Evolutionary conservation across 2,888 invertebrate genomes (phyloP), one percentile per base, ranked within the genome.

Genomic region (Agrochola macilenta): DNA sequence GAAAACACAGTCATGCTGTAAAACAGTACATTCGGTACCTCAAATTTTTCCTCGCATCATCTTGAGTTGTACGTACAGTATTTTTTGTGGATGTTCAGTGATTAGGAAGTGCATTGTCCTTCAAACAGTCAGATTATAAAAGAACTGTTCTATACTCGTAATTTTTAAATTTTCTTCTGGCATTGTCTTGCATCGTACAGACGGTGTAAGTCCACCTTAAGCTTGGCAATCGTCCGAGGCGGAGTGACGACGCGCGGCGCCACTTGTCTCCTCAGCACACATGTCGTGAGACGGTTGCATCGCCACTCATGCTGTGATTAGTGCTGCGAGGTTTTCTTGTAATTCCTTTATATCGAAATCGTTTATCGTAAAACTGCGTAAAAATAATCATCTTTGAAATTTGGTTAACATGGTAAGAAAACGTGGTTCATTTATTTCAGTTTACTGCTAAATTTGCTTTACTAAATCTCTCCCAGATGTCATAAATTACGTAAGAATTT

Each of bases 201-300:
- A 54, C 12, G 8, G n/a, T 86, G 79, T 79, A 66, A 52, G 54
- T 7, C 23, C 54, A 69, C 69, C 71, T 71, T 82, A 66, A 66
- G 69, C 68, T 91, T 90, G 88, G 89, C 90, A 91, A 86, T 78
- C 79, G 86, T 87, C 86, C 87, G 88, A 84, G 69, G 83, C 43
- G 61, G 61, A 74, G 81, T 74, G 76, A 85, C 85, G 81, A 82
- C 83, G 82, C 79, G 85, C 84, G 85, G 77, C 85, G 83, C 89
- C 87, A 92, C 92, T 95, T 93, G 94, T 94, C 94, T 92, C 85
- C 89, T 91, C 90, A 90, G 89, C 90, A 91, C 88, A 90, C 89
- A 87, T 83, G 88, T 89, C 87, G 86, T 76, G 83, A 85, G 82
- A 82, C 76, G 81, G 81, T 84, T 84, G 85, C 84, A 85, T 84